These are phyloP conservation scores for Urocyon cinereoargenteus DNA, from an alignment of 2,797 vertebrate species.

Conservation along the genomic window DNA sequence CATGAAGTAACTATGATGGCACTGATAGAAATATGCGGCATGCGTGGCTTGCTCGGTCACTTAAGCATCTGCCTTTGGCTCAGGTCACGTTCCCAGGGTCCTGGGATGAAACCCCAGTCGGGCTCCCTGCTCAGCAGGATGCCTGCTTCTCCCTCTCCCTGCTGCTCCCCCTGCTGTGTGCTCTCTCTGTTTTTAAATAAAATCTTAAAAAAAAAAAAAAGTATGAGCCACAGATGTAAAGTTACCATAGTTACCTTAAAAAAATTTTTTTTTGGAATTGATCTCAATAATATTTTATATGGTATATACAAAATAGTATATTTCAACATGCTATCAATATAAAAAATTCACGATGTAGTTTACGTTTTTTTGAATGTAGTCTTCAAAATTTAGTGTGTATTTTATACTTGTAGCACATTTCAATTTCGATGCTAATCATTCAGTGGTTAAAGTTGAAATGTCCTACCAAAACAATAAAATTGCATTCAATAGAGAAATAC, in stretches of 20 bases:
- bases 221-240: background rate
- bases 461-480: background rate
- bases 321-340: background rate
- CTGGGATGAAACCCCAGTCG: too few species aligned
- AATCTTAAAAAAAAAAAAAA: background rate
- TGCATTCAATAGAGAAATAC: background rate
- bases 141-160: too few species aligned
- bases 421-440: background rate
- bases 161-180: too few species aligned
- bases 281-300: background rate
- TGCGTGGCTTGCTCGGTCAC: too few species aligned
- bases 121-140: too few species aligned
- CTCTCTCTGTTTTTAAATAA: too few species aligned
- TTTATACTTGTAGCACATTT: background rate
- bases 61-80: too few species aligned
- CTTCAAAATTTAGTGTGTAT: background rate
- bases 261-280: background rate
- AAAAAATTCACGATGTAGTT: background rate
- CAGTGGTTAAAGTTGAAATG: slow-evolving; percentile 9
- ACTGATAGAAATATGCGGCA: background rate
- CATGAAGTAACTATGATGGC: background rate
- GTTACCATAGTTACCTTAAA: background rate
- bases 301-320: background rate
- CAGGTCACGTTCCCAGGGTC: too few species aligned
- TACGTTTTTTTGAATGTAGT: background rate